Base-by-base conservation (phyloP, 2,113 vertebrate species). In the Podarcis raffonei region DNA sequence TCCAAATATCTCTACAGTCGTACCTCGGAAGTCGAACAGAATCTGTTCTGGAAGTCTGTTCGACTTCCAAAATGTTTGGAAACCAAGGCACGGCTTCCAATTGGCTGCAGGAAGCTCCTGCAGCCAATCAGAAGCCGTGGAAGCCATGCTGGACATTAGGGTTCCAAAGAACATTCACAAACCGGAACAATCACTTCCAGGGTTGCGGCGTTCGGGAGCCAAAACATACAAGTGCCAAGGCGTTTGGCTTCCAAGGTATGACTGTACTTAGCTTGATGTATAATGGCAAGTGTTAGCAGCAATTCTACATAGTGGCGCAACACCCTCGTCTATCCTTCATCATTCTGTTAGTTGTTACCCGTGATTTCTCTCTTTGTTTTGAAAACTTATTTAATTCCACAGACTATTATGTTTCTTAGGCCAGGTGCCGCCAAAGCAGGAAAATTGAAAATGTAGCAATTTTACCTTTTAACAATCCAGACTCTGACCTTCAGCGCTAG, bases 111-210 rank as follows among this genome's bases (percentile, higher is more conserved):
- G 42, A 48, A 48, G 42, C 48, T 48, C 48, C 9, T 48, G 48
- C 48, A 48, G 8, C 48, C 48, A 48, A 48, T 12, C 8, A 11
- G 48, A 53, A 53, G 48, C 48, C 9, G 11, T 0, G 2, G 48
- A 53, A 53, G 48, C 48, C 48, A 53, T 0, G 48, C 0, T 1
- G 0, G 11, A 12, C 9, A 9, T 53, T 53, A 11, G 2, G 48
- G 48, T 53, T 53, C 48, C 48, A 53, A 53, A 53, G 11, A 53
- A 53, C 48, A 53, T 12, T 53, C 48, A 9, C 48, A 53, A 53
- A 53, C 0, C 2, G 11, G 48, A 53, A 12, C 11, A 53, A 53
- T 53, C 48, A 53, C 48, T 53, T 53, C 48, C 9, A 0, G 48
- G 48, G 2, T 53, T 53, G 48, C 48, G 0, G 48, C 0, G 2